phyloP scores from a whole-genome alignment of 1,140 invertebrate species.

The Aphis gossypii region DNA sequence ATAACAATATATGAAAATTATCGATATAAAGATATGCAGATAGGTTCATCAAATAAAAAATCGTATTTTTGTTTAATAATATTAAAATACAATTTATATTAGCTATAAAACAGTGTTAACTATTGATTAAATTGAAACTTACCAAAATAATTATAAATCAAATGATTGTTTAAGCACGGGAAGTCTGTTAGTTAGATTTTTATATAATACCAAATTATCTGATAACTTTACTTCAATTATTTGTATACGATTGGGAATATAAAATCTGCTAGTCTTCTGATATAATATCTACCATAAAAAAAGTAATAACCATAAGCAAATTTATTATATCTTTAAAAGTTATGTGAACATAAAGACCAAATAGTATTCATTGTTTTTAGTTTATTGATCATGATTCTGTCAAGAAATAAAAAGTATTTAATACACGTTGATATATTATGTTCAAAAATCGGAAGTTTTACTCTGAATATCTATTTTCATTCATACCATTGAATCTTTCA shows the following conservation, averaged over 20 bases:
- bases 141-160: too few relatives aligned
- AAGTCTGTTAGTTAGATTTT: neutral
- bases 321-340: neutral
- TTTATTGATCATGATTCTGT: neutral
- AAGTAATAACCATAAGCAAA: neutral
- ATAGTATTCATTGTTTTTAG: neutral
- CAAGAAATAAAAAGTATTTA: neutral
- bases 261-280: neutral
- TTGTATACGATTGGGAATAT: neutral
- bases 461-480: neutral
- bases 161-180: too few relatives aligned
- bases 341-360: neutral
- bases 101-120: too few relatives aligned
- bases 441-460: neutral
- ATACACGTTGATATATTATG: neutral
- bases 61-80: neutral
- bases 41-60: neutral
- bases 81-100: neutral
- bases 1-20: neutral
- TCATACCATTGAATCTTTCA: neutral
- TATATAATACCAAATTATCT: neutral
- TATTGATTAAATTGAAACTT: too few relatives aligned
- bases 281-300: neutral
- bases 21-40: neutral
- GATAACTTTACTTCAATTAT: neutral